These are phyloP conservation scores for Edolisoma coerulescens DNA, from an alignment of 2,113 vertebrate genomes.

Conservation along the genomic window DNA sequence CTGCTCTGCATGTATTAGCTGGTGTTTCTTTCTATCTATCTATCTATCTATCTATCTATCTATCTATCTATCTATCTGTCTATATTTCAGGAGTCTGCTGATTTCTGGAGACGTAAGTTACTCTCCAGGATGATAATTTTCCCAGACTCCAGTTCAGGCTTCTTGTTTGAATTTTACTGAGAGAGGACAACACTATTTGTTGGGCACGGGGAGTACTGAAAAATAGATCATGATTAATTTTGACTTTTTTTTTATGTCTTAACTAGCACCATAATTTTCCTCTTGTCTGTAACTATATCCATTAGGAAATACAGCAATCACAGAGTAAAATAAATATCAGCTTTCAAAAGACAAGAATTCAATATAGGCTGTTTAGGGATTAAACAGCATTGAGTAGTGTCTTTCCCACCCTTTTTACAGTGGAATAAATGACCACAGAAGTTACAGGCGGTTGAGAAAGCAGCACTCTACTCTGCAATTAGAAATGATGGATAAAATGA, in stretches of 20 bases:
- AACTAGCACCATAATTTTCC: not conserved
- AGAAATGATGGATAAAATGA: constrained; percentile 48
- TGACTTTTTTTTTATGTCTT: not conserved
- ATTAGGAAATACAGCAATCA: not conserved
- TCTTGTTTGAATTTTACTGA: not conserved
- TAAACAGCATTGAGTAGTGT: not conserved
- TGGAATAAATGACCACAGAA: not conserved
- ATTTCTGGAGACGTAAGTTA: not conserved
- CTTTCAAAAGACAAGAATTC: not conserved
- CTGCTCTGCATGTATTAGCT: not conserved
- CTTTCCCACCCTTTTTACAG: not conserved
- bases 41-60: too few relatives aligned
- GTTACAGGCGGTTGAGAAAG: not conserved
- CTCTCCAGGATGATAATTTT: not conserved
- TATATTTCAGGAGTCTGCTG: not conserved
- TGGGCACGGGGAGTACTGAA: not conserved
- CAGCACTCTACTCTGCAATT: not conserved
- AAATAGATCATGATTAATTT: not conserved
- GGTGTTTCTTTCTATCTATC: too few relatives aligned
- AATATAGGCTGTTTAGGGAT: not conserved
- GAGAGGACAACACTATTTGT: not conserved
- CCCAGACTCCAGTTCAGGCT: not conserved
- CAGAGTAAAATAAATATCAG: not conserved
- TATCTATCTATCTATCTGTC: too few relatives aligned
- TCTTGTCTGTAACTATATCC: not conserved